Base-by-base conservation (phyloP, 2,888 invertebrate genomes). In the Dynastes maya region DNA sequence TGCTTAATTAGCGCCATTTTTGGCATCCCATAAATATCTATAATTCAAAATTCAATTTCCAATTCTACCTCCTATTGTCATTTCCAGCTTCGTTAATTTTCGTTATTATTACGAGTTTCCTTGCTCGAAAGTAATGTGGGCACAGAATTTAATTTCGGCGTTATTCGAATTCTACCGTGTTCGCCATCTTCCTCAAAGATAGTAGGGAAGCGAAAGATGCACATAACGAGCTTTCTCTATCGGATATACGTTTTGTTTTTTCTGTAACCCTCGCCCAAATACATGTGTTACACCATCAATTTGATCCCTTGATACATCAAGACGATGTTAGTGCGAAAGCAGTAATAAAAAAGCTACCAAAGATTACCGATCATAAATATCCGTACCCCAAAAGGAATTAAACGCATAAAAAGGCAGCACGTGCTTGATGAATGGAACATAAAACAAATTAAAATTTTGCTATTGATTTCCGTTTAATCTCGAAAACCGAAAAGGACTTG, bases 301-400 rank as follows among this genome's bases (percentile, higher is more conserved):
- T 68, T 77, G 68, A 80, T 81, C 81, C 82, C 81, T 79, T 71
- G 76, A 80, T 77, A 76, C 82, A 81, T 85, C 83, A 83, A 84
- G 84, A 83, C 80, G 83, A 85, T 84, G 86, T 86, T 85, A 85
- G 83, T 83, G 82, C 82, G 80, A 83, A 82, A 84, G 84, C 83
- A 82, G 82, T 83, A 83, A 85, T 85, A 81, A 83, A 85, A 86
- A 85, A 84, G 84, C 85, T 84, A 84, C 83, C 84, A 84, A 85
- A 82, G 83, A 83, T 80, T 85, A 85, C 82, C 76, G 37, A 75
- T 22, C 58, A 32, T 72, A 55, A 76, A 78, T 82, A 81, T 80
- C 80, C 82, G 75, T 29, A 51, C 64, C 65, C 63, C 32, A 61
- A 51, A 75, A 49, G 70, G 51, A 77, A 79, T 79, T 79, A 77